Percentiles rank a stretch among this genome's conserved stretches.
phyloP scores from a whole-genome alignment of 2,113 vertebrate genomes.

The Colinus virginianus region DNA sequence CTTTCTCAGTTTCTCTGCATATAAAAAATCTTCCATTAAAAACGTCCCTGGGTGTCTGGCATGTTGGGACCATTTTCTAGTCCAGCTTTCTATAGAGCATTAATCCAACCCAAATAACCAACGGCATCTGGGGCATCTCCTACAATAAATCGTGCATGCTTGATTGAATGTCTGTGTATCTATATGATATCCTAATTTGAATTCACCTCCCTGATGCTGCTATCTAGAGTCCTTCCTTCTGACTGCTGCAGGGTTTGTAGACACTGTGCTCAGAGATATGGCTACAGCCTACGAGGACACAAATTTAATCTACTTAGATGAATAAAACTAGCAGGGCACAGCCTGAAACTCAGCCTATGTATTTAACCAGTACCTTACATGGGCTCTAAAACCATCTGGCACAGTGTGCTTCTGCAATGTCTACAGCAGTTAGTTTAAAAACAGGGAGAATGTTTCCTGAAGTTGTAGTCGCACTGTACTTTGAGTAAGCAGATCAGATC shows the following conservation, averaged over 20 bases:
- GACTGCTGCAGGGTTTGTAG: not conserved
- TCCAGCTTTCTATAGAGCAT: not conserved
- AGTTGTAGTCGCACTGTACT: not conserved
- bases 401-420: not conserved
- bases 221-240: not conserved
- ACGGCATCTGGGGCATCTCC: not conserved
- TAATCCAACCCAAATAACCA: not conserved
- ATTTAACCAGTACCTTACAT: not conserved
- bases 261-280: not conserved
- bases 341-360: not conserved
- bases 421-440: not conserved
- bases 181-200: not conserved
- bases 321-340: not conserved
- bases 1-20: not conserved
- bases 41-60: not conserved
- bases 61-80: not conserved
- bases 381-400: not conserved
- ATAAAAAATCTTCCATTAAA: constrained; percentile 4
- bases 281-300: not conserved
- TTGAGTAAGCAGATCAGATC: not conserved
- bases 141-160: not conserved
- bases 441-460: not conserved
- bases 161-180: not conserved
- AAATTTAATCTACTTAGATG: not conserved
- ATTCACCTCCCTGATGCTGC: not conserved